Conservation (phyloP, 2,888 invertebrate species). For the Oeneis ivallda region DNA sequence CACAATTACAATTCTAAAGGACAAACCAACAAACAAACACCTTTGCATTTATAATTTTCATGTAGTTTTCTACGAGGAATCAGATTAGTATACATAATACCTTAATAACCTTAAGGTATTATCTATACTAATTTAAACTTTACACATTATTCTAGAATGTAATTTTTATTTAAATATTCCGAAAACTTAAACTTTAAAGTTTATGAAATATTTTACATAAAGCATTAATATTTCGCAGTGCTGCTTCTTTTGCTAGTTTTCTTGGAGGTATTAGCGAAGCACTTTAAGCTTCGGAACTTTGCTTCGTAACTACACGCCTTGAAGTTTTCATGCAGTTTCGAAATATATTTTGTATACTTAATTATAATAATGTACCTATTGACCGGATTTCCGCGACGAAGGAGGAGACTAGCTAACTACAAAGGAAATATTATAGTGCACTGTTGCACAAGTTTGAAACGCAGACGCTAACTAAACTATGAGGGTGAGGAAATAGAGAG, state of each 20-base stretch:
- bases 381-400: background rate
- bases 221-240: background rate
- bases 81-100: too few species aligned
- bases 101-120: background rate
- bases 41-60: too few species aligned
- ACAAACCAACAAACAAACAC: too few species aligned
- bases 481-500: too few species aligned
- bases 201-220: background rate
- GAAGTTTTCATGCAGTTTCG: background rate
- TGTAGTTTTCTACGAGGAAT: too few species aligned
- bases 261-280: conserved; percentile 3
- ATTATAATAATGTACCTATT: background rate
- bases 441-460: too few species aligned
- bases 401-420: too few species aligned
- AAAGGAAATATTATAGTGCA: too few species aligned
- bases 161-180: background rate
- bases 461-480: too few species aligned
- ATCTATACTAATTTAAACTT: too few species aligned
- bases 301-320: background rate
- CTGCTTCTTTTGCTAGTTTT: background rate
- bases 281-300: conserved; percentile 13
- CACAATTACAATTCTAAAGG: too few species aligned
- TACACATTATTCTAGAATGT: background rate
- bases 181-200: background rate
- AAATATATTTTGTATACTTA: background rate